Percentiles rank a stretch among this genome's conserved stretches.
Evolutionary conservation across 2,888 invertebrate genomes (phyloP).

Genomic region (Dyspetes luteomarginatus): DNA sequence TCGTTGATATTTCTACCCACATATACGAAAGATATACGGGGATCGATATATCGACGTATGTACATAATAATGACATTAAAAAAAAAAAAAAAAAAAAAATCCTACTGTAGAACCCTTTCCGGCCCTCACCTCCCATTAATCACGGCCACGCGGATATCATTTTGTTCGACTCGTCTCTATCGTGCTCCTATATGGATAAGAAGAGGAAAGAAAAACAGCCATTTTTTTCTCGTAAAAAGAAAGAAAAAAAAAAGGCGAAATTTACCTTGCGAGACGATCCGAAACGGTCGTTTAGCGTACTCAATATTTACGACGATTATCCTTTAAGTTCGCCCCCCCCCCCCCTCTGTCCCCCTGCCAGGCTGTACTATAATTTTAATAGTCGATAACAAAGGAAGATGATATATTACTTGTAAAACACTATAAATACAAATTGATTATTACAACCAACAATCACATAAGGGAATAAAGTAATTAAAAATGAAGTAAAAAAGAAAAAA

Average conservation of each 20-base stretch:
- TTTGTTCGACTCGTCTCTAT: constrained; percentile 71
- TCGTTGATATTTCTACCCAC: constrained; percentile 69
- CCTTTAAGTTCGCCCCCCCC: constrained; percentile 76
- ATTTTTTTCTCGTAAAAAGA: constrained; percentile 33
- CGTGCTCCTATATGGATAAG: constrained; percentile 28
- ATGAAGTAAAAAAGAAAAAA: constrained; percentile 52
- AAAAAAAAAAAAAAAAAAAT: constrained; percentile 66
- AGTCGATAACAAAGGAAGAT: constrained; percentile 74
- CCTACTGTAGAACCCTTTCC: constrained; percentile 71
- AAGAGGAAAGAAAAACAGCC: constrained; percentile 43
- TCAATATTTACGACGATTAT: constrained; percentile 77
- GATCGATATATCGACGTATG: constrained; percentile 65
- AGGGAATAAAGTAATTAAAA: constrained; percentile 70
- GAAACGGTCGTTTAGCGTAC: constrained; percentile 75
- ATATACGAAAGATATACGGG: constrained; percentile 55
- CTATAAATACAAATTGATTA: constrained; percentile 79
- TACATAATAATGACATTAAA: constrained; percentile 72
- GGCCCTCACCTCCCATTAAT: constrained; percentile 62
- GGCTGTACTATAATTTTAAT: constrained; percentile 82
- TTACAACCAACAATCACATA: constrained; percentile 66
- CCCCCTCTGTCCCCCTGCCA: no score
- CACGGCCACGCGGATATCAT: constrained; percentile 73
- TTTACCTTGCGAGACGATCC: constrained; percentile 49
- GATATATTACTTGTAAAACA: constrained; percentile 77
- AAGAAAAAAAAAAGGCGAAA: constrained; percentile 1